A percentile compares a stretch with the other conserved stretches of the same genome.
Evolutionary conservation across 2,888 invertebrate genomes (phyloP).

Genomic region (Rhorus exstirpatorius): DNA sequence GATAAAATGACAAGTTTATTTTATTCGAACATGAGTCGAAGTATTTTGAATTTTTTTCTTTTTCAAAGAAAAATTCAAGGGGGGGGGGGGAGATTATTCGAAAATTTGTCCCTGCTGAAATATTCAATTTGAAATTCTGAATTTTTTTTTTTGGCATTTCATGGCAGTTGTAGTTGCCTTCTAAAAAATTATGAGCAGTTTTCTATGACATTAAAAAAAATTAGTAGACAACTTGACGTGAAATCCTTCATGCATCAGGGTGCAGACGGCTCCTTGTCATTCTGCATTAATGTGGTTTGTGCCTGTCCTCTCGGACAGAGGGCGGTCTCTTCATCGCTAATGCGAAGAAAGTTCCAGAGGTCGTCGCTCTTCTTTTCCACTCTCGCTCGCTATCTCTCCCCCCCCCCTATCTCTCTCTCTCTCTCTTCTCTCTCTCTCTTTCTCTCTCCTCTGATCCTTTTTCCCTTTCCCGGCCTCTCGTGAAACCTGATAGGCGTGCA

Average conservation of each 20-base stretch:
- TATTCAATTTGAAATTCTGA: too few relatives aligned
- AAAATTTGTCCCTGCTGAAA: too few relatives aligned
- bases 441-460: slow-evolving; percentile 32
- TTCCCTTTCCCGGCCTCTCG: slow-evolving; percentile 62
- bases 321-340: slow-evolving; percentile 13
- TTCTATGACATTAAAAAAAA: too few relatives aligned
- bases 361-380: slow-evolving; percentile 58
- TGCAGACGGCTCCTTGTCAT: slow-evolving; percentile 58
- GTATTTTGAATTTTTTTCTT: too few relatives aligned
- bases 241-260: not conserved
- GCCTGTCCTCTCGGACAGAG: slow-evolving; percentile 15
- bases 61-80: too few relatives aligned
- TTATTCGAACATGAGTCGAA: too few relatives aligned
- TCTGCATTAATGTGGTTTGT: slow-evolving; percentile 62
- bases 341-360: slow-evolving; percentile 59
- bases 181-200: too few relatives aligned
- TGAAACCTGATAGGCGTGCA: slow-evolving; percentile 53
- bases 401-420: too few relatives aligned
- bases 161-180: too few relatives aligned
- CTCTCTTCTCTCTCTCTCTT: slow-evolving; percentile 62
- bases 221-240: not conserved
- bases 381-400: slow-evolving; percentile 57
- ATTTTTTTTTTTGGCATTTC: too few relatives aligned
- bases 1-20: too few relatives aligned
- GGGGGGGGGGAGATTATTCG: too few relatives aligned